Percentiles rank a stretch among this genome's conserved stretches.
Evolutionary conservation across 2,113 vertebrate species (phyloP).

Genomic region (Lipophrys pholis): DNA sequence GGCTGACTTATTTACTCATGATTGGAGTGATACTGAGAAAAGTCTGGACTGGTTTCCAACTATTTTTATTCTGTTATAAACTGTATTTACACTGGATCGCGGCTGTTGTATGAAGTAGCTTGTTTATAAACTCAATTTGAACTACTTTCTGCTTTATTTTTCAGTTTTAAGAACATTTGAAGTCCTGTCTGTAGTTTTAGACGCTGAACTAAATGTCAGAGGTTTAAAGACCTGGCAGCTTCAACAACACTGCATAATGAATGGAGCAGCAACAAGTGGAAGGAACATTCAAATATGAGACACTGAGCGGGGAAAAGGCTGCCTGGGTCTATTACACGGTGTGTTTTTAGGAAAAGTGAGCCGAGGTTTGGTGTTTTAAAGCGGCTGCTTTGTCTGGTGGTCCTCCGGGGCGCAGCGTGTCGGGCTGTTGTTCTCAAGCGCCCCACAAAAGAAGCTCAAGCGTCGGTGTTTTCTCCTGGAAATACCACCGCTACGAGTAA

Average conservation of each 20-base stretch:
- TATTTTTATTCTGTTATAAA: too few relatives aligned
- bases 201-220: too few relatives aligned
- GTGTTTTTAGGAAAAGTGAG: not conserved
- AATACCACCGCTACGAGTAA: not conserved
- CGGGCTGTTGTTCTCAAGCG: constrained; percentile 67
- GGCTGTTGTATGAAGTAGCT: too few relatives aligned
- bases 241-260: constrained; percentile 49
- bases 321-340: fast-evolving
- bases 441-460: constrained; percentile 35
- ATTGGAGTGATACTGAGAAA: too few relatives aligned
- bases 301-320: not conserved
- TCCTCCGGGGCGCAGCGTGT: constrained; percentile 43
- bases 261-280: constrained; percentile 75
- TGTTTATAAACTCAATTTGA: too few relatives aligned
- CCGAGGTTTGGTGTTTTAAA: not conserved
- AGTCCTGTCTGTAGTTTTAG: too few relatives aligned
- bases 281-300: not conserved
- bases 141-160: too few relatives aligned
- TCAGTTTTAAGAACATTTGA: too few relatives aligned
- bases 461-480: constrained; percentile 6
- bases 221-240: too few relatives aligned
- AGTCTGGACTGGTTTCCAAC: too few relatives aligned
- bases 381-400: constrained; percentile 14
- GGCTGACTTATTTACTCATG: too few relatives aligned
- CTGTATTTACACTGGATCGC: too few relatives aligned